Percentiles rank a stretch among this genome's conserved stretches.
Evolutionary conservation across 2,888 invertebrate species (phyloP).

Genomic region (Pyrochroa serraticornis): DNA sequence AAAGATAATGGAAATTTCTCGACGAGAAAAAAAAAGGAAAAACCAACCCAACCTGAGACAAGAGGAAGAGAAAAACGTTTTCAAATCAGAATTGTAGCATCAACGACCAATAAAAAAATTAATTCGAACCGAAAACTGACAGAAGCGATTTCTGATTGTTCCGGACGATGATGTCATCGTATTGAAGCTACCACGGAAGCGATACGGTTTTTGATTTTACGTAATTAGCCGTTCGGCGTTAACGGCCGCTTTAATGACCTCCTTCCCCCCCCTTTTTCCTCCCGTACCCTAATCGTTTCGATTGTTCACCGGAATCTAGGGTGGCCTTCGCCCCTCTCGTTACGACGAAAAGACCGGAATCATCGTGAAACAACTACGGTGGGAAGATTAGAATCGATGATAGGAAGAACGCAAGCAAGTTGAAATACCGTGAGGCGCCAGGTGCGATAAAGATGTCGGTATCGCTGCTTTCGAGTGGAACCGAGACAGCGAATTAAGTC

Average conservation of each 20-base stretch:
- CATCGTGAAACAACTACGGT: background rate
- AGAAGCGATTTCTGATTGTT: too few species aligned
- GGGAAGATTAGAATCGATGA: constrained; percentile 12
- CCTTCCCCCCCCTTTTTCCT: background rate
- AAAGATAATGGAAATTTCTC: too few species aligned
- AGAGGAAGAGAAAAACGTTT: too few species aligned
- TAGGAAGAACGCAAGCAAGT: constrained; percentile 5
- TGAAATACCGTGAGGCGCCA: constrained; percentile 35
- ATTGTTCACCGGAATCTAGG: background rate
- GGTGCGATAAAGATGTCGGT: constrained; percentile 31
- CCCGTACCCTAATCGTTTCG: background rate
- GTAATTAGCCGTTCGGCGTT: too few species aligned
- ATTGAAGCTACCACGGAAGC: too few species aligned
- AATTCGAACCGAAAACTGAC: too few species aligned
- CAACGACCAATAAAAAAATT: too few species aligned
- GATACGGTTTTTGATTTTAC: too few species aligned
- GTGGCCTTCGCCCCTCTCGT: background rate
- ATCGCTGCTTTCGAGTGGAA: constrained; percentile 9
- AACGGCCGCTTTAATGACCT: background rate
- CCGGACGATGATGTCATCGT: too few species aligned
- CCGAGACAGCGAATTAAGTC: constrained; percentile 25
- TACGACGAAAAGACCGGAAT: background rate
- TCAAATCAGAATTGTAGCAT: too few species aligned
- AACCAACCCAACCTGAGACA: too few species aligned
- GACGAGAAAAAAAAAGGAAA: too few species aligned